Percentiles rank a stretch among this genome's conserved stretches.
These are phyloP conservation scores for Chloroceryle aenea DNA, from an alignment of 2,113 vertebrate genomes.

Conservation along the genomic window DNA sequence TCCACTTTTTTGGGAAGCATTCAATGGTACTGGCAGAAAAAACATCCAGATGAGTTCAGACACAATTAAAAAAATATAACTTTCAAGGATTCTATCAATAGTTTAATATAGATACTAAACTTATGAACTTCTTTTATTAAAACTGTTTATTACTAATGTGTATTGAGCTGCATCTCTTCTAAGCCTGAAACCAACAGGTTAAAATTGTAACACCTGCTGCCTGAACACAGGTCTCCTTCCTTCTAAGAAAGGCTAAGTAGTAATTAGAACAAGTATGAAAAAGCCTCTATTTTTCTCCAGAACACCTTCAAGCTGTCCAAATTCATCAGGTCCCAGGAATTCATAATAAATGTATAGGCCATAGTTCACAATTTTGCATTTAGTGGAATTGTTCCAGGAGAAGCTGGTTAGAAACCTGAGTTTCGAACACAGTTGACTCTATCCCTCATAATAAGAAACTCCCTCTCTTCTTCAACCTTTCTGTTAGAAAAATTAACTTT, in stretches of 20 bases:
- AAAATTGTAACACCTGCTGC: neutral
- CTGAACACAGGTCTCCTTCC: neutral
- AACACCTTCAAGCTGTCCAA: constrained; percentile 22
- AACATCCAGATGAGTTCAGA: neutral
- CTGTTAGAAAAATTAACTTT: constrained; percentile 2
- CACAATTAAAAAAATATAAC: neutral
- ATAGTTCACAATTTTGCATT: neutral
- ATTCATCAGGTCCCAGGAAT: constrained; percentile 3
- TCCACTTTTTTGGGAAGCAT: neutral
- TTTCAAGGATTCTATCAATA: neutral
- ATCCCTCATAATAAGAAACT: neutral
- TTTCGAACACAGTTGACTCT: neutral
- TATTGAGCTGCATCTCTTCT: neutral
- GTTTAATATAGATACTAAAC: neutral
- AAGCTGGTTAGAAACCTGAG: neutral
- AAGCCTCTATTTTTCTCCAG: neutral
- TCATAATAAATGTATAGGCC: neutral
- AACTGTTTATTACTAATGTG: neutral
- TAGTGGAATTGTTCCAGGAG: neutral
- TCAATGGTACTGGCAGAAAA: neutral
- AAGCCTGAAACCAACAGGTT: neutral
- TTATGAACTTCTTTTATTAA: neutral
- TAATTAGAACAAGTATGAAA: neutral
- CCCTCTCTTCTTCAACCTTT: neutral
- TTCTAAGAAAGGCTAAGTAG: neutral